These are phyloP conservation scores for Allophyes oxyacanthae DNA, from an alignment of 2,888 invertebrate species.

Conservation along the genomic window DNA sequence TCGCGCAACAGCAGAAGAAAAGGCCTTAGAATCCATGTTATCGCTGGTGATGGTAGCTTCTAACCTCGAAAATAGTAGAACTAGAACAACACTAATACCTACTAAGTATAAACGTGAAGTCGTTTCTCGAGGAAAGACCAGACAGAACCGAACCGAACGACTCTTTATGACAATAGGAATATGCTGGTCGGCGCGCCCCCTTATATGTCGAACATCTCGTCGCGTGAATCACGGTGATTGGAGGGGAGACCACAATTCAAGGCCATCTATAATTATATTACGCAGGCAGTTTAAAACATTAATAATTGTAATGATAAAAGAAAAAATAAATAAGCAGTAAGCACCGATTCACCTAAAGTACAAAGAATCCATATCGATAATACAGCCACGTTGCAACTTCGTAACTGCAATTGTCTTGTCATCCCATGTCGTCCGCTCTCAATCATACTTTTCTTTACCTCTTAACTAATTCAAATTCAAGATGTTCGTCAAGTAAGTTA, in stretches of 20 bases:
- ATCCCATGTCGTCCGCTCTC: no score
- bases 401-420: no score
- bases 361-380: slow-evolving; percentile 40
- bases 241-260: slow-evolving; percentile 21
- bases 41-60: slow-evolving; percentile 55
- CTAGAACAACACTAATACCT: slow-evolving; percentile 65
- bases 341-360: slow-evolving; percentile 20
- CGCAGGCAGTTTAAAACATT: not conserved
- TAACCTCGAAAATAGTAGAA: slow-evolving; percentile 60
- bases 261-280: slow-evolving; percentile 4
- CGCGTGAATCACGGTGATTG: slow-evolving; percentile 32
- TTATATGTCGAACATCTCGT: slow-evolving; percentile 4
- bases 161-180: slow-evolving; percentile 45
- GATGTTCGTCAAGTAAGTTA: no score
- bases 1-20: slow-evolving; percentile 76
- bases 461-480: no score
- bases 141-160: slow-evolving; percentile 21
- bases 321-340: no score
- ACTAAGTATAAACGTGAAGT: slow-evolving; percentile 12
- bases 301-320: not conserved
- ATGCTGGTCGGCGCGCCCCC: slow-evolving; percentile 14
- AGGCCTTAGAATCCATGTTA: slow-evolving; percentile 76
- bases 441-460: no score
- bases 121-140: slow-evolving; percentile 8
- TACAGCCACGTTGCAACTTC: no score